phyloP scores from a whole-genome alignment of 2,113 vertebrate species.

The Anoplopoma fimbria region DNA sequence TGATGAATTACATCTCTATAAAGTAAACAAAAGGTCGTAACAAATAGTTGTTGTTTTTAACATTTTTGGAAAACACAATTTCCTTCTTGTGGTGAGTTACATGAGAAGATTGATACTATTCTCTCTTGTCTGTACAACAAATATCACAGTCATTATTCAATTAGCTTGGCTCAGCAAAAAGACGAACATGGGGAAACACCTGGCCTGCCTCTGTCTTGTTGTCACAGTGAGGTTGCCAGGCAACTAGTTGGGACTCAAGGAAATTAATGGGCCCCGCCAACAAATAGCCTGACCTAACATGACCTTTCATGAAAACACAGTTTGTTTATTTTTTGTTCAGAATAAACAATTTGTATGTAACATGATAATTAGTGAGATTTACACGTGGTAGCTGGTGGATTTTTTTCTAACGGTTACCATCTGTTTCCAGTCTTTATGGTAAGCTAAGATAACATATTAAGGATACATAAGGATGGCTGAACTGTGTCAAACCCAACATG shows the following conservation, averaged over 20 bases:
- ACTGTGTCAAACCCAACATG: too few relatives aligned
- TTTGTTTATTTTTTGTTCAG: background rate
- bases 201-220: background rate
- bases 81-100: background rate
- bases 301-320: background rate
- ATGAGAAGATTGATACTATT: background rate
- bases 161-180: background rate
- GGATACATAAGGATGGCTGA: too few relatives aligned
- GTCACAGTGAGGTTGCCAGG: background rate
- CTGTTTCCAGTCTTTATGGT: background rate
- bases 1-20: background rate
- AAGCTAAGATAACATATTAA: background rate
- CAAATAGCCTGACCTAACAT: background rate
- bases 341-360: background rate
- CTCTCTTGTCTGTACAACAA: background rate
- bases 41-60: background rate
- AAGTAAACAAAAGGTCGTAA: background rate
- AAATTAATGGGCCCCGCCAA: background rate
- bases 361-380: background rate
- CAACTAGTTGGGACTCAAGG: background rate
- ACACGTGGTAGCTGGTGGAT: background rate
- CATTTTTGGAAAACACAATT: background rate
- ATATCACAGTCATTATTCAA: background rate
- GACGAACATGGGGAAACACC: background rate
- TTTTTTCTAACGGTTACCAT: background rate